Base-by-base conservation (phyloP, 2,797 vertebrate genomes). In the Tamandua tetradactyla region DNA sequence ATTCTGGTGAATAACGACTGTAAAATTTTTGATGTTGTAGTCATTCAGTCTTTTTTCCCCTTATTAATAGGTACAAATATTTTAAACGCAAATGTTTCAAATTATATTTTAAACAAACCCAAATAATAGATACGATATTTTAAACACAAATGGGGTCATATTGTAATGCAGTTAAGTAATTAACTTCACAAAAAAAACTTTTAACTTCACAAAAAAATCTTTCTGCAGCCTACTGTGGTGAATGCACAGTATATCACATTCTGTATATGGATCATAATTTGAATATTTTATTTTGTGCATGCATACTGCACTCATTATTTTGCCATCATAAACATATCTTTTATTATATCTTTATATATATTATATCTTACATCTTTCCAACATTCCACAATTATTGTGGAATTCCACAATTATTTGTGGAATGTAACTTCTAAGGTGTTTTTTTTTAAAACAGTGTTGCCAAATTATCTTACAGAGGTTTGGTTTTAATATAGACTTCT, bases 251-350 rank as follows among this genome's bases (percentile, higher is more conserved):
- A 37, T 35, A 83, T 69, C 71, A 14, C 22, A 81, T 52, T 85
- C 15, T 81, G 35, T 20, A 1, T 89, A 22, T 47, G 9, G 40
- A 64, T 79, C 91, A 66, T 69, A 87, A 92, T 80, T 75, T 64
- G 35, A 81, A 72, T 79, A 92, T 78, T 96, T 87, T 71, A 72
- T 90, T 71, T 89, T 84, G 62, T 66, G 10, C 11, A 72, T 68
- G 30, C 27, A 76, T n/a, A 40, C 44, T 44, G 8, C 57, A 40
- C 83, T 89, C 25, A 91, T 61, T 61, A 62, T 88, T 69, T 88
- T 80, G 6, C 9, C 49, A 13, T 55, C 75, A 52, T 66, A 92
- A 85, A 75, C 72, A 91, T n/a, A n/a, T n/a, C n/a, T n/a, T n/a
- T n/a, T n/a, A n/a, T n/a, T n/a, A n/a, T n/a, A n/a, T n/a, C n/a